Evolutionary conservation across 30 jellyfish, hydroid and myxozoan species (phyloP), one percentile per base, ranked within the genome.

Genomic region (Turritopsis rubra): DNA sequence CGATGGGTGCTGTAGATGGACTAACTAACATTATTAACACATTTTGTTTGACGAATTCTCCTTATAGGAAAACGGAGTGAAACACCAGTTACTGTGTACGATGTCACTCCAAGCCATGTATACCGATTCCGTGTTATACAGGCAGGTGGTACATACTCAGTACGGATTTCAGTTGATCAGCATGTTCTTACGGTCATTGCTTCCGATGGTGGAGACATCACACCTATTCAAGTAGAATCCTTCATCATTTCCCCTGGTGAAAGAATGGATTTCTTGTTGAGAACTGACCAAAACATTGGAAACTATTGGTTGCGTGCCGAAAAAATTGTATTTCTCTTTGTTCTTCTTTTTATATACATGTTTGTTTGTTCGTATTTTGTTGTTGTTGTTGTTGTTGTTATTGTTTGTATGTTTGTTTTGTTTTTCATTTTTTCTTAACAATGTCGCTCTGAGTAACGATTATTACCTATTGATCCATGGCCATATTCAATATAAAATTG

Each of bases 301-400:
- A 78, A 78, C n/a, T 78, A 78, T 78, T 78, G 85, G 85, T 23
- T 78, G 26, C 82, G 85, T 3, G 78, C 41, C n/a, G 85, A 73
- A 22, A 73, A 52, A 22, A 73, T 73, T 29, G 82, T 22, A 52
- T 29, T 73, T 21, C 7, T 5, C 1, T 73, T 3, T 17, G 16
- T 1, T 26, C 30, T 68, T 68, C 16, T 8, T 8, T 3, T 68
- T 68, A 16, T 3, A 3, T 68, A 1, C 29, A 24, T 73, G 1
- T 73, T 21, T 73, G 82, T 73, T 73, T 73, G 82, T 21, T 73
- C 7, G 8, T 73, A 73, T 73, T 73, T 28, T 68, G 30, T 16
- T n/a, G n/a, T n/a, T n/a, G n/a, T n/a, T n/a, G n/a, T n/a, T n/a
- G n/a, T n/a, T n/a, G n/a, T n/a, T n/a, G n/a, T n/a, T n/a, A n/a